These are phyloP conservation scores for Drosophila bunnanda DNA, from an alignment of 2,888 invertebrate species.

Conservation along the genomic window DNA sequence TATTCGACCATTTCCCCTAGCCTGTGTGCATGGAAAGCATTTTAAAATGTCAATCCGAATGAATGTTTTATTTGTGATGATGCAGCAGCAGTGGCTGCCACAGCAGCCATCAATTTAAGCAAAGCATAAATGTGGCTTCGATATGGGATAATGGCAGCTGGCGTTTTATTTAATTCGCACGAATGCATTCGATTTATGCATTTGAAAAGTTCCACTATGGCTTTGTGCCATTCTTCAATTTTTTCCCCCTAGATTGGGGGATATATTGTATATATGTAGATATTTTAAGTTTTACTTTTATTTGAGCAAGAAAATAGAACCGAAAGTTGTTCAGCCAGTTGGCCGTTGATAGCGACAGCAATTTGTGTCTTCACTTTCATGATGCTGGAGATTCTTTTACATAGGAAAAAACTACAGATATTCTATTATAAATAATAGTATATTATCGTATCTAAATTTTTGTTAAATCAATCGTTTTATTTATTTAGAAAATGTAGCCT, in stretches of 20 bases:
- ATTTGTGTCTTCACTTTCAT: constrained; percentile 76
- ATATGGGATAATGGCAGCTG: constrained; percentile 43
- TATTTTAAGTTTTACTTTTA: constrained; percentile 32
- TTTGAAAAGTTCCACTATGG: constrained; percentile 22
- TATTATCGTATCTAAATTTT: neutral
- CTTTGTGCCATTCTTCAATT: neutral
- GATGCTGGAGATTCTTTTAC: constrained; percentile 8
- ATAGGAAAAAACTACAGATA: neutral
- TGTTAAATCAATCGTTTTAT: neutral
- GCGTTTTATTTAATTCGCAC: constrained; percentile 39
- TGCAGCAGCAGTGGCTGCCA: constrained; percentile 18
- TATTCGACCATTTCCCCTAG: constrained; percentile 29
- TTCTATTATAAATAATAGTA: too few relatives aligned
- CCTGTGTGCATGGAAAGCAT: constrained; percentile 65
- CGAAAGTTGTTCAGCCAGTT: constrained; percentile 55
- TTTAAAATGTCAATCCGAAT: constrained; percentile 69
- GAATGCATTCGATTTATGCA: constrained; percentile 39
- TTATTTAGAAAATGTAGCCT: neutral
- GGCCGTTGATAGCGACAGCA: constrained; percentile 38
- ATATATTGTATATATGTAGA: constrained; percentile 20
- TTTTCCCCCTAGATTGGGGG: neutral
- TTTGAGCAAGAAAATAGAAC: constrained; percentile 15
- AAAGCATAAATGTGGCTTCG: constrained; percentile 33
- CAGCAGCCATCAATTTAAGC: constrained; percentile 39
- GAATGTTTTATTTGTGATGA: constrained; percentile 51